Evolutionary conservation across 2,888 invertebrate species (phyloP).

Genomic region (Dryocosmus kuriphilus): DNA sequence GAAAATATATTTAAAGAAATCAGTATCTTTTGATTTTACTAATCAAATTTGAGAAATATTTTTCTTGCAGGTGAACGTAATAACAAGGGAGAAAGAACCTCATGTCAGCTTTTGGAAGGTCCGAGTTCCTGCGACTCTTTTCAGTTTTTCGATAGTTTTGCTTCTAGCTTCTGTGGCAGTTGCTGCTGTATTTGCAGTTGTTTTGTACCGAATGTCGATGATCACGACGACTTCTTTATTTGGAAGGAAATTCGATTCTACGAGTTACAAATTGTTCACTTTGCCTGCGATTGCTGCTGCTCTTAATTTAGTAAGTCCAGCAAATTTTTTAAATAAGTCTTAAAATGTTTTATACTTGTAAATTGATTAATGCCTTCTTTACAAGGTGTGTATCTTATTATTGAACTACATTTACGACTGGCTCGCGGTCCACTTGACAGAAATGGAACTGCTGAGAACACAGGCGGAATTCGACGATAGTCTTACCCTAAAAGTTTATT

Average conservation of each 20-base stretch:
- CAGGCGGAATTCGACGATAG: conserved; percentile 93
- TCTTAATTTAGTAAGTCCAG: conserved; percentile 83
- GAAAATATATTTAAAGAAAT: not conserved
- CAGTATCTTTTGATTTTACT: not conserved
- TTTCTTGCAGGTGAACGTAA: conserved; percentile 64
- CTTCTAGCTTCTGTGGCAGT: conserved; percentile 84
- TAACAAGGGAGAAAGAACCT: conserved; percentile 83
- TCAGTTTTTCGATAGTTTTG: conserved; percentile 85
- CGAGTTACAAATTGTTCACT: conserved; percentile 82
- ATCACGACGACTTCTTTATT: conserved; percentile 81
- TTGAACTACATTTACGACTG: conserved; percentile 85
- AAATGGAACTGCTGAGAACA: conserved; percentile 87
- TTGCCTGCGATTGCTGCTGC: conserved; percentile 87
- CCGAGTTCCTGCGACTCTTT: conserved; percentile 84
- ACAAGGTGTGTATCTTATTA: conserved; percentile 83
- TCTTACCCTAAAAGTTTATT: conserved; percentile 90
- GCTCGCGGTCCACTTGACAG: conserved; percentile 84
- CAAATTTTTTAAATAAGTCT: conserved; percentile 11
- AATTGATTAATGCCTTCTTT: conserved; percentile 21
- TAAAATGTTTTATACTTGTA: conserved; percentile 4
- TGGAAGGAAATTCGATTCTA: conserved; percentile 77
- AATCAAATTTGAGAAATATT: conserved; percentile 11
- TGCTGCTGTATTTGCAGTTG: conserved; percentile 86
- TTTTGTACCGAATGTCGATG: conserved; percentile 86
- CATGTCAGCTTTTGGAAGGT: conserved; percentile 88